Percentiles rank a stretch among this genome's conserved stretches.
These are phyloP conservation scores for Spicauda simplicius DNA, from an alignment of 2,888 invertebrate genomes.

Conservation along the genomic window DNA sequence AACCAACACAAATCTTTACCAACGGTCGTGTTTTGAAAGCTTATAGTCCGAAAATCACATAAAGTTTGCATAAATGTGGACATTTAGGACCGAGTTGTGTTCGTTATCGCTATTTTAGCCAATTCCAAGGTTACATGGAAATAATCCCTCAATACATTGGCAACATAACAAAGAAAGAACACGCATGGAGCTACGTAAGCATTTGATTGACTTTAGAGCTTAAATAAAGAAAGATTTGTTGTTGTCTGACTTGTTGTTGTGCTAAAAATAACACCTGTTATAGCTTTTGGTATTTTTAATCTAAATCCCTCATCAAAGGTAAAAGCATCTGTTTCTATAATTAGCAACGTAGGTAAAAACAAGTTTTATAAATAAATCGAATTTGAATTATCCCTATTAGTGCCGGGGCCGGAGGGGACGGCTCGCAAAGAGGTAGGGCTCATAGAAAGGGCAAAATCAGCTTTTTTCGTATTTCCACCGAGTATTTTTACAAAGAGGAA, in stretches of 20 bases:
- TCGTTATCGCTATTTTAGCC: constrained; percentile 43
- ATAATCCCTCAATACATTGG: constrained; percentile 35
- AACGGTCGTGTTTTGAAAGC: constrained; percentile 18
- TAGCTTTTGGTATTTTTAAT: background rate
- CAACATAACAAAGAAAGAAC: constrained; percentile 37
- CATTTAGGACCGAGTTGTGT: constrained; percentile 41
- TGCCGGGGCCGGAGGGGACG: too few relatives aligned
- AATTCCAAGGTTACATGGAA: constrained; percentile 40
- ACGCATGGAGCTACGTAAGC: constrained; percentile 17
- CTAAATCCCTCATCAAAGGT: too few relatives aligned
- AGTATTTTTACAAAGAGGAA: too few relatives aligned
- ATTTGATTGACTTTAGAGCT: constrained; percentile 16
- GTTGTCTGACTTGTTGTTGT: background rate
- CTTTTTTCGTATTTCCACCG: too few relatives aligned
- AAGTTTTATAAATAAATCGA: too few relatives aligned
- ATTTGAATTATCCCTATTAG: too few relatives aligned
- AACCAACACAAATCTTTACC: constrained; percentile 4
- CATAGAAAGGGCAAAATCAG: too few relatives aligned
- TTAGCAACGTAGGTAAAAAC: too few relatives aligned
- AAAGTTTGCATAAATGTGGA: constrained; percentile 39
- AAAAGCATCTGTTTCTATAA: too few relatives aligned
- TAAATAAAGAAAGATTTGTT: constrained; percentile 22
- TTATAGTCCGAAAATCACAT: constrained; percentile 21
- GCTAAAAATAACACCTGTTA: background rate
- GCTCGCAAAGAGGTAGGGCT: too few relatives aligned